Evolutionary conservation across 1,140 invertebrate species (phyloP).

Genomic region (Papilio polytes): DNA sequence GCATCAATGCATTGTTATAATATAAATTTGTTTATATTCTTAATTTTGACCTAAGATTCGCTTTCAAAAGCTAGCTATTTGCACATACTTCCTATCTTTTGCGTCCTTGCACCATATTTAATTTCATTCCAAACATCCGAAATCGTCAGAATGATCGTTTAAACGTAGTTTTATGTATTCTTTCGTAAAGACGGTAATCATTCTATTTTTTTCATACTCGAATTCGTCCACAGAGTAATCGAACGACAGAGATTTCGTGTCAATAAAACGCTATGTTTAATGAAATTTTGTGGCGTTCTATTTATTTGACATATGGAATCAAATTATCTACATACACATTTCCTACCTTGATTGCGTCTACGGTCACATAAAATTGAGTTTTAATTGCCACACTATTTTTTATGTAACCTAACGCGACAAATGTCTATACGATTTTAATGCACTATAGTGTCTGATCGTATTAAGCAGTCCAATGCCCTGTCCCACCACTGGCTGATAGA

Average conservation of each 20-base stretch:
- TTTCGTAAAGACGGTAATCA: constrained; percentile 17
- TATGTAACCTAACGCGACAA: neutral
- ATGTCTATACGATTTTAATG: neutral
- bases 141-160: neutral
- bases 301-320: too few relatives aligned
- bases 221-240: neutral
- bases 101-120: neutral
- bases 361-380: neutral
- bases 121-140: constrained; percentile 17
- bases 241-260: neutral
- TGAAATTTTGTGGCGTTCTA: neutral
- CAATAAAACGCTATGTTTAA: neutral
- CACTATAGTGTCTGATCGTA: neutral
- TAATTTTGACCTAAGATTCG: neutral
- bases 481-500: neutral
- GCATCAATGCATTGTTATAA: too few relatives aligned
- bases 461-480: neutral
- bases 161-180: neutral
- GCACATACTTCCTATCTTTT: neutral
- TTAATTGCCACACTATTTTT: neutral
- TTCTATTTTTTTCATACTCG: neutral
- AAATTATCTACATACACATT: neutral
- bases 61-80: neutral
- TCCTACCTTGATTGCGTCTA: neutral
- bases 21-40: neutral